phyloP scores from a whole-genome alignment of 2,113 vertebrate species.

The Pedionomus torquatus region DNA sequence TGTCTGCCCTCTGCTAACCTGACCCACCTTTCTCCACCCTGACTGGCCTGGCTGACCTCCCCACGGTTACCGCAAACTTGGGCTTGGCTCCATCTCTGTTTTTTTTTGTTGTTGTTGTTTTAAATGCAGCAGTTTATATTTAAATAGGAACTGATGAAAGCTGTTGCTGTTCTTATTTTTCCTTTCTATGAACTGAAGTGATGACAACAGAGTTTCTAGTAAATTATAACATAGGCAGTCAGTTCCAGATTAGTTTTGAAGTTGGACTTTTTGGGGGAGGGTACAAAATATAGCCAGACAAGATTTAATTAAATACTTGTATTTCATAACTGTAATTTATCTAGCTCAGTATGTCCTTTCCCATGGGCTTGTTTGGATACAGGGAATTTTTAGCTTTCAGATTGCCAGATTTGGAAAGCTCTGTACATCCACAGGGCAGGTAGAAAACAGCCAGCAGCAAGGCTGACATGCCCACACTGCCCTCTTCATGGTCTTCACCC shows the following conservation, averaged over 20 bases:
- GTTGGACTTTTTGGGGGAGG: neutral
- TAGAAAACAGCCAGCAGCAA: neutral
- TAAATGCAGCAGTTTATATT: neutral
- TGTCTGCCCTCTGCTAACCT: neutral
- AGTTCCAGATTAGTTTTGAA: constrained; percentile 51
- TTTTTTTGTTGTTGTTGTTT: neutral
- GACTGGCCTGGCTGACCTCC: neutral
- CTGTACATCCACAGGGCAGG: neutral
- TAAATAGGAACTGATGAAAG: constrained; percentile 6
- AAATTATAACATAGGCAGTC: constrained; percentile 55
- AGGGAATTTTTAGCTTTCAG: constrained; percentile 17
- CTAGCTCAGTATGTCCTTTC: constrained; percentile 29
- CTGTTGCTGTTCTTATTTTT: constrained; percentile 5
- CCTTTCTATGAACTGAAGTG: constrained; percentile 59
- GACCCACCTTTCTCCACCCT: neutral
- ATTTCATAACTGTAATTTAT: constrained; percentile 62
- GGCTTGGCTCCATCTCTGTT: neutral
- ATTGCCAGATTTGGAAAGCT: neutral
- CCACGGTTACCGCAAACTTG: neutral
- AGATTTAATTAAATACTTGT: constrained; percentile 64
- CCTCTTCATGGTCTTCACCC: neutral
- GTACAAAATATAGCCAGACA: constrained; percentile 29
- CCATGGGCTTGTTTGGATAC: constrained; percentile 3
- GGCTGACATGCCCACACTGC: neutral
- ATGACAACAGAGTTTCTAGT: constrained; percentile 63